Conservation (phyloP, 2,888 invertebrate genomes). For the Petrolisthes cinctipes region DNA sequence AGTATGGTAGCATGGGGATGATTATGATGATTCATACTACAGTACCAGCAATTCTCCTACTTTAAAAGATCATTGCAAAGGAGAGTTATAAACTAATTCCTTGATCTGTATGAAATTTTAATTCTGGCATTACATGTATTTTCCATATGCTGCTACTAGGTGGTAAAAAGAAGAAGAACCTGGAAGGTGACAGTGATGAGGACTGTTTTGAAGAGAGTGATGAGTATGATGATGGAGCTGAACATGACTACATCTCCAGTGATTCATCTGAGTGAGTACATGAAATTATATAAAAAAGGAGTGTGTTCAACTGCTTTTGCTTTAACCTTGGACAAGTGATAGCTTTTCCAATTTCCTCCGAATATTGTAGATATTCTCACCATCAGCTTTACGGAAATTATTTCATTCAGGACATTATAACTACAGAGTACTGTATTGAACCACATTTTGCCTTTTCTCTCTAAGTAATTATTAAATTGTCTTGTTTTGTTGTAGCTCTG, state of each 20-base stretch:
- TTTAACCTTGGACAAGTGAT: not conserved
- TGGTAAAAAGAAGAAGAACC: slow-evolving; percentile 73
- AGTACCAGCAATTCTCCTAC: too few species aligned
- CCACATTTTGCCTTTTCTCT: not conserved
- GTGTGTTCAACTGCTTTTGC: not conserved
- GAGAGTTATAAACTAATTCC: not conserved
- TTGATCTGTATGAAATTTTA: not conserved
- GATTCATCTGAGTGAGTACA: slow-evolving; percentile 78
- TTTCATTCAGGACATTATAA: not conserved
- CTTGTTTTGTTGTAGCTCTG: slow-evolving; percentile 51
- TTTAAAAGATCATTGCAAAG: too few species aligned
- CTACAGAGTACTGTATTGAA: not conserved
- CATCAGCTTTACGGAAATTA: not conserved
- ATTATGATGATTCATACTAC: too few species aligned
- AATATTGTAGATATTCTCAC: not conserved
- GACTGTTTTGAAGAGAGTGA: slow-evolving; percentile 97
- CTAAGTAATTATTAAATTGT: not conserved
- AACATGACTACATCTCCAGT: slow-evolving; percentile 90
- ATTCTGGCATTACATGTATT: not conserved
- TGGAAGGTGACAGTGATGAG: slow-evolving; percentile 85
- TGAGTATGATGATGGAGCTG: slow-evolving; percentile 94
- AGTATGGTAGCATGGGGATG: too few species aligned
- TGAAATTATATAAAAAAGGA: not conserved
- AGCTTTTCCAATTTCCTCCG: not conserved
- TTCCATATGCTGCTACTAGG: slow-evolving; percentile 11